Evolutionary conservation across 2,888 invertebrate genomes (phyloP), one percentile per base, ranked within the genome.

Genomic region (Athrips mouffetella): DNA sequence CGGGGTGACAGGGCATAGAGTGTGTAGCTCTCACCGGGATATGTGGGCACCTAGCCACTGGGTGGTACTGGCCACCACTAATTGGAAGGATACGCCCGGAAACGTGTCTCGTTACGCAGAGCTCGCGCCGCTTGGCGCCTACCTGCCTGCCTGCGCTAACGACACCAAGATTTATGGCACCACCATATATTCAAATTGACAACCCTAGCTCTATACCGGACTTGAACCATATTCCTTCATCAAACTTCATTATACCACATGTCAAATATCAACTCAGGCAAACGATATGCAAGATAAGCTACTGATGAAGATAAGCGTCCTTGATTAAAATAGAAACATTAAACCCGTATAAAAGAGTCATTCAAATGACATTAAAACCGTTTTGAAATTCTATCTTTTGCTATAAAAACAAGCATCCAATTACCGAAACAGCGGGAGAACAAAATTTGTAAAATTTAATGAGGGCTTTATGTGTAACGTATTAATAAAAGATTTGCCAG

Each of bases 71-170:
- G 27, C 47, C 73, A 20, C 37, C 66, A 65, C 80, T 86, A 84
- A 86, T 87, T 86, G 84, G 86, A 76, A 75, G 79, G 80, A 82
- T 81, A 77, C 76, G 72, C 72, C 73, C 76, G 80, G 77, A 78
- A 76, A 78, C 76, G 76, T 80, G 82, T 83, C 83, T 86, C 74
- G 83, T 83, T 84, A 84, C 76, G 71, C 65, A 62, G 20, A 37
- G 37, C 16, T 31, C 16, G 33, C 6, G 15, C 30, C n/a, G n/a
- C 20, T 11, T 59, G 62, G 66, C 67, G 65, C 73, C 73, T 71
- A 75, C 78, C 75, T 75, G 72, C 67, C 67, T 51, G 57, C 56
- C 53, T 52, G 55, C 62, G 60, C 73, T 73, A 76, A 76, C 73
- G 68, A 73, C 70, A 67, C 63, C 69, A 74, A 76, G 77, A 82